These are phyloP conservation scores for Dicranocentrus wangi DNA, from an alignment of 2,888 invertebrate species.

Conservation along the genomic window DNA sequence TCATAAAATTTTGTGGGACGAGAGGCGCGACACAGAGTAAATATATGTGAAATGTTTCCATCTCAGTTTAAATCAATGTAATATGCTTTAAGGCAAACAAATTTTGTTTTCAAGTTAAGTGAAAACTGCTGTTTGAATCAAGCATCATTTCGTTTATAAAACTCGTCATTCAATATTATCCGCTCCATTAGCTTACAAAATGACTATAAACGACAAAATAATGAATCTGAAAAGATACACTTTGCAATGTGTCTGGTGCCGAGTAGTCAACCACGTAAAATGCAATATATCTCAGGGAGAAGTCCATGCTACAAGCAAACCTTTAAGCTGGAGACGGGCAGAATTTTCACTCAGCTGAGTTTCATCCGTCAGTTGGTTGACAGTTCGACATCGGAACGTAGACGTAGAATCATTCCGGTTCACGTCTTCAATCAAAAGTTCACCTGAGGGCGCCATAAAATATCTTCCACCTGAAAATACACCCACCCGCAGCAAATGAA, in stretches of 20 bases:
- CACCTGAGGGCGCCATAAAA: slow-evolving; percentile 74
- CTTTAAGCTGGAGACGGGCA: slow-evolving; percentile 73
- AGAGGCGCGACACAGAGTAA: too few species aligned
- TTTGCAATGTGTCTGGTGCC: too few species aligned
- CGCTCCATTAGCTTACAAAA: background rate
- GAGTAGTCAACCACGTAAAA: too few species aligned
- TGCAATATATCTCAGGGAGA: too few species aligned
- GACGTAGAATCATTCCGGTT: slow-evolving; percentile 74
- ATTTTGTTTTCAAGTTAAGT: too few species aligned
- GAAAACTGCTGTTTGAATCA: too few species aligned
- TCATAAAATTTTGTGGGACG: too few species aligned
- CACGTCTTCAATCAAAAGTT: slow-evolving; percentile 75
- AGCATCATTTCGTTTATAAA: too few species aligned
- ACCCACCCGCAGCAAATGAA: slow-evolving; percentile 51
- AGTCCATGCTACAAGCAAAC: too few species aligned
- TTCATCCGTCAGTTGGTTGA: slow-evolving; percentile 75
- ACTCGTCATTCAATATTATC: background rate
- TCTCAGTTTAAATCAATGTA: too few species aligned
- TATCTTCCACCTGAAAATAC: slow-evolving; percentile 70
- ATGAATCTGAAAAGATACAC: background rate
- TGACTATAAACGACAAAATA: background rate
- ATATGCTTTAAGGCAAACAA: too few species aligned
- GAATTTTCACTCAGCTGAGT: slow-evolving; percentile 75
- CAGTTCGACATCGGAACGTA: slow-evolving; percentile 75
- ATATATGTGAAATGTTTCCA: too few species aligned